Evolutionary conservation across 2,113 vertebrate genomes (phyloP).

Genomic region (Neomonachus schauinslandi): DNA sequence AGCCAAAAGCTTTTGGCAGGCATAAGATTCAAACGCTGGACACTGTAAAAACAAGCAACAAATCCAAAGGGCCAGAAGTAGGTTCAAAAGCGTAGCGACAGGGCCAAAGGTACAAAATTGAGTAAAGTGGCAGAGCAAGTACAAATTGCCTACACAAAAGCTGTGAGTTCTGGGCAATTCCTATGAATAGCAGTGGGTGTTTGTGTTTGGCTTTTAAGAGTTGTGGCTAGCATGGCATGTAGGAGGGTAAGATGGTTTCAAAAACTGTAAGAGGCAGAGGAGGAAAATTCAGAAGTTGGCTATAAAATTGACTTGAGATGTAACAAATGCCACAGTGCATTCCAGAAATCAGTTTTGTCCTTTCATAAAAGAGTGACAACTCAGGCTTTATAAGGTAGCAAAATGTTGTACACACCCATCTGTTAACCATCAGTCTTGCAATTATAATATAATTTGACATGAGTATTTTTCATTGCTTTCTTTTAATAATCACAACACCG

Average conservation of each 20-base stretch:
- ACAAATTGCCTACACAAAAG: neutral
- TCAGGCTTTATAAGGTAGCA: neutral
- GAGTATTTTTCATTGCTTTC: neutral
- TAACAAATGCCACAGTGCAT: neutral
- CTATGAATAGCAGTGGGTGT: neutral
- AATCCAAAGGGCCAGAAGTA: neutral
- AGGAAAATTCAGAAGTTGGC: neutral
- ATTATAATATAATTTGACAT: neutral
- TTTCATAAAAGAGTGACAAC: neutral
- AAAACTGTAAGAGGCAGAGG: neutral
- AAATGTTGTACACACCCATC: neutral
- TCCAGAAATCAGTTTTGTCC: neutral
- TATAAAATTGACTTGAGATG: neutral
- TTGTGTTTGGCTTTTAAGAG: neutral
- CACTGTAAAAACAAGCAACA: conserved; percentile 1
- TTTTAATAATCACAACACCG: conserved; percentile 35
- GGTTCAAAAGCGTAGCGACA: neutral
- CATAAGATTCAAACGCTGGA: neutral
- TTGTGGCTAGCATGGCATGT: neutral
- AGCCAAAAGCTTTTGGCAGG: neutral
- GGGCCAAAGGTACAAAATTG: neutral
- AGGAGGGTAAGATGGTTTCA: neutral
- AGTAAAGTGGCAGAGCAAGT: neutral
- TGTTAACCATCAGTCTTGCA: neutral
- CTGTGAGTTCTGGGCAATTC: neutral